Conservation (phyloP, 2,113 vertebrate genomes). For the Leucoraja erinaceus region DNA sequence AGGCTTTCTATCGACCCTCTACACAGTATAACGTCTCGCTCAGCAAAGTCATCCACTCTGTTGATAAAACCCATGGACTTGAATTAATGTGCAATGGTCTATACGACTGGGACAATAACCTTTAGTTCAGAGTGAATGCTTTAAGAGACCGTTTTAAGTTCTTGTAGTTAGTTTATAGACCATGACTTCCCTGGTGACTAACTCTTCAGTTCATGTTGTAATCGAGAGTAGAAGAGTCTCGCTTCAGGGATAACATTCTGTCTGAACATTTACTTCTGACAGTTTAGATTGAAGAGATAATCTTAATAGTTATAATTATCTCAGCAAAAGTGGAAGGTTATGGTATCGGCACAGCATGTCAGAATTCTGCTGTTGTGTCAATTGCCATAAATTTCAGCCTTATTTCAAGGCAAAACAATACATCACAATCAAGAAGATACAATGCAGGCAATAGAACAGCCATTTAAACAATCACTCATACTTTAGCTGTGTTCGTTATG, state of each 20-base stretch:
- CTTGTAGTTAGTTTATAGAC: neutral
- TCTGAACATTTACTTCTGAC: conserved; percentile 3
- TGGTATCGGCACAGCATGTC: neutral
- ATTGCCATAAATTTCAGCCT: neutral
- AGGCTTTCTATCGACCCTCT: too few relatives aligned
- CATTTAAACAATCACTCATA: neutral
- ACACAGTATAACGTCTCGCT: neutral
- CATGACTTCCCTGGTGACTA: conserved; percentile 6
- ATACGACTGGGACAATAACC: conserved; percentile 18
- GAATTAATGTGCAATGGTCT: neutral
- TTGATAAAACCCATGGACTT: neutral
- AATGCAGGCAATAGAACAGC: neutral
- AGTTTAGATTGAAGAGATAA: conserved; percentile 8
- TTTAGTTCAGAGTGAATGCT: neutral
- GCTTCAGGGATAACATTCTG: conserved; percentile 13
- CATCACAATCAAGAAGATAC: neutral
- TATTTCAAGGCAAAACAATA: neutral
- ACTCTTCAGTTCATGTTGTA: neutral
- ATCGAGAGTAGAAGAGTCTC: neutral
- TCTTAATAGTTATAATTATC: neutral
- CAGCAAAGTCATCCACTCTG: neutral
- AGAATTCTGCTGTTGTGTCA: neutral
- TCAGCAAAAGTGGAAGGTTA: neutral
- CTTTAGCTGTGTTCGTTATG: neutral
- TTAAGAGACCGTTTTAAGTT: neutral